A percentile compares a stretch with the other conserved stretches of the same genome.
These are phyloP conservation scores for Gymnocheta viridis DNA, from an alignment of 2,888 invertebrate genomes.

Conservation along the genomic window DNA sequence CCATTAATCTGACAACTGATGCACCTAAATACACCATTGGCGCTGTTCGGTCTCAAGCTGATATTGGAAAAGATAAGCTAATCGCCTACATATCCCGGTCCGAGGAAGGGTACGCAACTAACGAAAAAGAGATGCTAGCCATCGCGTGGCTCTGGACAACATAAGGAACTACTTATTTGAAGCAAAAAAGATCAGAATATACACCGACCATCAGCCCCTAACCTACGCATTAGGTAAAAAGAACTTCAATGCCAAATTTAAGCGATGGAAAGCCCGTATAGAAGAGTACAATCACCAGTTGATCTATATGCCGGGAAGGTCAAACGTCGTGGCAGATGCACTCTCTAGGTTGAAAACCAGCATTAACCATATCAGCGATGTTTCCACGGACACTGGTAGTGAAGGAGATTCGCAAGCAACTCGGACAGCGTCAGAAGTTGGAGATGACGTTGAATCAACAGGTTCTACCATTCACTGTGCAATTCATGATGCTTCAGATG, in stretches of 20 bases:
- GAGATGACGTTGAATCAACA: not conserved
- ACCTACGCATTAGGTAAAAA: constrained; percentile 35
- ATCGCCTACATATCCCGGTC: too few relatives aligned
- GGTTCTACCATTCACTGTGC: constrained; percentile 52
- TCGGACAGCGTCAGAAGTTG: not conserved
- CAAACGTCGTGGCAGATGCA: constrained; percentile 44
- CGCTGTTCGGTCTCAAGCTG: too few relatives aligned
- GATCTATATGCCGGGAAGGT: constrained; percentile 38
- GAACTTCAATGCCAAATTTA: constrained; percentile 43
- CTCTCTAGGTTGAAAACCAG: constrained; percentile 21
- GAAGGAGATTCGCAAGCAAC: constrained; percentile 1
- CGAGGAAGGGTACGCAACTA: too few relatives aligned
- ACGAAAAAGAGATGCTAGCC: too few relatives aligned
- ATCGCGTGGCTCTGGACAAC: too few relatives aligned
- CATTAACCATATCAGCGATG: constrained; percentile 2
- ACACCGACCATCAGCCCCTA: constrained; percentile 50
- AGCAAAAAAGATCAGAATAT: too few relatives aligned
- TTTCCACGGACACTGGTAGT: constrained; percentile 17
- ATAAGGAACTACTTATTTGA: too few relatives aligned
- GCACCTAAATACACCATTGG: too few relatives aligned
- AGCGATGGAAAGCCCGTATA: constrained; percentile 47
- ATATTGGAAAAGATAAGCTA: too few relatives aligned
- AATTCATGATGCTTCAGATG: constrained; percentile 1
- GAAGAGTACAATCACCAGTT: constrained; percentile 50
- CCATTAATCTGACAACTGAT: too few relatives aligned